Conservation (phyloP, 2,888 invertebrate species). For the Agrochola litura region DNA sequence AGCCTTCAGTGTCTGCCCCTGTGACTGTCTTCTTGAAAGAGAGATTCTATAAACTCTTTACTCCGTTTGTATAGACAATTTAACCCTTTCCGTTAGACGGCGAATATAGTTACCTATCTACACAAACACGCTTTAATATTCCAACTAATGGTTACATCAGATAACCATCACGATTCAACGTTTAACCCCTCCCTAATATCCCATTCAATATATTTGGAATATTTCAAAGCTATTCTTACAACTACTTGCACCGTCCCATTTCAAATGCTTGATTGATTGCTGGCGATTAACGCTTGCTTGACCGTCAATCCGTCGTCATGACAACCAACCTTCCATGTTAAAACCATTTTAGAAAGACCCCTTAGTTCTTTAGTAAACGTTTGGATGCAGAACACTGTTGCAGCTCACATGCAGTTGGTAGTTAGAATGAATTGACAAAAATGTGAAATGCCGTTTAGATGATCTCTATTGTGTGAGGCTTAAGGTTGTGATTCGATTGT, state of each 20-base stretch:
- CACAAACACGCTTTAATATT: constrained; percentile 20
- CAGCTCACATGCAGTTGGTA: constrained; percentile 74
- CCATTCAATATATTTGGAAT: constrained; percentile 53
- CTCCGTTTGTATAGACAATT: neutral
- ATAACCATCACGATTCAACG: constrained; percentile 37
- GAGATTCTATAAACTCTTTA: neutral
- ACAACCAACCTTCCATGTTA: constrained; percentile 68
- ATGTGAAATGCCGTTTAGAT: constrained; percentile 53
- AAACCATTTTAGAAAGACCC: constrained; percentile 72
- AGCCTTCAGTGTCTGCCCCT: no score
- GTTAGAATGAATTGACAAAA: constrained; percentile 65
- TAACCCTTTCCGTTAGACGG: neutral
- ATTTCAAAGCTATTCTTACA: constrained; percentile 61
- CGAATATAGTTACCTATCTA: neutral
- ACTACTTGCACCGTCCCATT: constrained; percentile 63
- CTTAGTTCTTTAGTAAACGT: constrained; percentile 57
- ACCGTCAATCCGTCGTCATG: constrained; percentile 76
- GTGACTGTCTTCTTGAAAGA: no score
- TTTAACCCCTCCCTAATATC: constrained; percentile 52
- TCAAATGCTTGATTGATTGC: constrained; percentile 82
- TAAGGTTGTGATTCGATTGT: constrained; percentile 60
- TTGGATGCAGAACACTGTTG: constrained; percentile 69
- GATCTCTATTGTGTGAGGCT: constrained; percentile 34
- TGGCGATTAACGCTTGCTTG: constrained; percentile 79
- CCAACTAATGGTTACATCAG: constrained; percentile 25